A percentile compares a stretch with the other conserved stretches of the same genome.
These are phyloP conservation scores for Eueides isabella DNA, from an alignment of 1,140 invertebrate species.

Conservation along the genomic window DNA sequence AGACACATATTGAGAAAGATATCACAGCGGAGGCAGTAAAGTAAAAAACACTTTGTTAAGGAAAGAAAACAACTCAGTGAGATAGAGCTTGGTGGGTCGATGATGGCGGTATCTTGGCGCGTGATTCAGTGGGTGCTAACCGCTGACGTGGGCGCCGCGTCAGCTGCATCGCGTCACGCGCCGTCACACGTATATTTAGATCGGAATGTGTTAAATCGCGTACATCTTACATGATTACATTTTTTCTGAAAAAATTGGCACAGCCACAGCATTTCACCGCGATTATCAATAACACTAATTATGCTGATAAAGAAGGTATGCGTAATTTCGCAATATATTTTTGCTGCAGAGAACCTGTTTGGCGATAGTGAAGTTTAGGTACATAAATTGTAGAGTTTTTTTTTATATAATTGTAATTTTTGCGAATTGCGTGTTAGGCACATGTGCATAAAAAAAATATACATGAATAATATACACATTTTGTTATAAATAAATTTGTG, in stretches of 20 bases:
- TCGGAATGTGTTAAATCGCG: conserved; percentile 69
- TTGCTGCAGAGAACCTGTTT: neutral
- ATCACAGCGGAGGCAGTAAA: neutral
- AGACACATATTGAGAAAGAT: neutral
- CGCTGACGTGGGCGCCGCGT: conserved; percentile 53
- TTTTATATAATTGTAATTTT: neutral
- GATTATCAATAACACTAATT: conserved; percentile 27
- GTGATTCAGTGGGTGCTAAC: conserved; percentile 54
- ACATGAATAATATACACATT: too few species aligned
- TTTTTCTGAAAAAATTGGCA: conserved; percentile 67
- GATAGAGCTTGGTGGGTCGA: neutral
- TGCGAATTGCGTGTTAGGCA: too few species aligned
- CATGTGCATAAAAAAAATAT: too few species aligned
- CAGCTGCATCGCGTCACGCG: conserved; percentile 61
- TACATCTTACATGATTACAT: conserved; percentile 54
- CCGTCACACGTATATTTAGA: conserved; percentile 77
- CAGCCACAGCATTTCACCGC: conserved; percentile 32
- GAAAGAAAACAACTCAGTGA: neutral
- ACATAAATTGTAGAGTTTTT: neutral
- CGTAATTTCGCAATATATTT: neutral
- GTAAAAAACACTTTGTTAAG: neutral
- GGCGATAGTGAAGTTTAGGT: neutral
- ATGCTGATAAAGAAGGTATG: conserved; percentile 16
- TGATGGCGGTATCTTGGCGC: conserved; percentile 36
- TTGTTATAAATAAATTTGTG: neutral